Evolutionary conservation across 2,113 vertebrate genomes (phyloP).

Genomic region (Strigops habroptila): DNA sequence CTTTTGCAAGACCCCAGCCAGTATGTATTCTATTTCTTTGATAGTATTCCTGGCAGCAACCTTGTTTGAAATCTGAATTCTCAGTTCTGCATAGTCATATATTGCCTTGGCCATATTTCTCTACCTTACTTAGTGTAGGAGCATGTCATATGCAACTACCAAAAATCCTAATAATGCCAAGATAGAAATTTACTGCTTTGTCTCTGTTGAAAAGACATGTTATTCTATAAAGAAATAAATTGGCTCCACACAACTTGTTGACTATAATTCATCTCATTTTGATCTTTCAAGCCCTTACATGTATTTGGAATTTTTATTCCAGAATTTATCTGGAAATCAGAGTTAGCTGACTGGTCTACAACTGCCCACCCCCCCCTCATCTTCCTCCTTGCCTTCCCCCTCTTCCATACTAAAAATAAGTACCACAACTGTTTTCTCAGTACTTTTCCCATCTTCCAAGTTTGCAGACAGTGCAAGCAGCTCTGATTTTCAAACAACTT

Average conservation of each 20-base stretch:
- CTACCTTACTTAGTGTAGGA: background rate
- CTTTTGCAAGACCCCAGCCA: background rate
- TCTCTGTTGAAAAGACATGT: background rate
- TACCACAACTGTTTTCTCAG: background rate
- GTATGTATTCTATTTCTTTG: fast-evolving
- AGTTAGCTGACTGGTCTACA: background rate
- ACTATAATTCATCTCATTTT: background rate
- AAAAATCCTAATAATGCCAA: background rate
- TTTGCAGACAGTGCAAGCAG: background rate
- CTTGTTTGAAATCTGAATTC: background rate
- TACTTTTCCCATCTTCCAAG: background rate
- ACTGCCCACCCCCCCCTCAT: fast-evolving
- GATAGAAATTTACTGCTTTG: background rate
- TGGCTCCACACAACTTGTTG: background rate
- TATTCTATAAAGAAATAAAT: background rate
- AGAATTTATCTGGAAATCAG: background rate
- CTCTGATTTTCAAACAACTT: background rate
- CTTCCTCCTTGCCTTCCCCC: background rate
- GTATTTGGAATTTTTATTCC: background rate
- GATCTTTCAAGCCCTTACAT: background rate
- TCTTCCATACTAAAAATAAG: background rate
- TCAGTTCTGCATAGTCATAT: background rate
- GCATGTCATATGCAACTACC: background rate
- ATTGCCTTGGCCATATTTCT: background rate
- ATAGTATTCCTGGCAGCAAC: background rate